phyloP scores from a whole-genome alignment of 35 echinoderm and acorn worm species.

The Diadema setosum region DNA sequence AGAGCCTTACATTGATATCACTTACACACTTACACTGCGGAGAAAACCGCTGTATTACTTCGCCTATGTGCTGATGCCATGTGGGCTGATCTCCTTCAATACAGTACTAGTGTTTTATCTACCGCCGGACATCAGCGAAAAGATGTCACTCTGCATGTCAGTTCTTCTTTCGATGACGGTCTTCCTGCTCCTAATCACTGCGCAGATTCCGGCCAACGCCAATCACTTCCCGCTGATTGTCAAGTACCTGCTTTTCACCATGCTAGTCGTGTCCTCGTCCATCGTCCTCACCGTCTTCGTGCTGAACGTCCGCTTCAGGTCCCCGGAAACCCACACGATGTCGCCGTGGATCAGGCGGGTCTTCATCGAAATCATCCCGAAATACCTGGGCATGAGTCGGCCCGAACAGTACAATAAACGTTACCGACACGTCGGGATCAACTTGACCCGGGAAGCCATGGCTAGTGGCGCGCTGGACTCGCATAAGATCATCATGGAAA shows the following conservation, averaged over 20 bases:
- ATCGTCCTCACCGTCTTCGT: constrained; percentile 90
- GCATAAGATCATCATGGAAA: constrained; percentile 78
- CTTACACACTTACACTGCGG: constrained; percentile 57
- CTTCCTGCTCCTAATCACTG: constrained; percentile 83
- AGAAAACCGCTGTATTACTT: constrained; percentile 95
- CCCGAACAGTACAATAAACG: constrained; percentile 63
- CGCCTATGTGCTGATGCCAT: constrained; percentile 87
- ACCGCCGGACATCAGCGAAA: constrained; percentile 90
- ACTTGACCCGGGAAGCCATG: constrained; percentile 64
- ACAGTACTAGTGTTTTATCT: constrained; percentile 96
- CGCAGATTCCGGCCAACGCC: constrained; percentile 93
- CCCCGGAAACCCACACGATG: constrained; percentile 90
- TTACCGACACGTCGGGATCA: constrained; percentile 71
- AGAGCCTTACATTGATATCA: constrained; percentile 76
- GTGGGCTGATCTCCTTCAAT: constrained; percentile 91
- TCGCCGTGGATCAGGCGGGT: constrained; percentile 60
- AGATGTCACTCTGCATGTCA: constrained; percentile 88
- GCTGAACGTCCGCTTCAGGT: constrained; percentile 85
- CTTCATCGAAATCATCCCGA: constrained; percentile 74
- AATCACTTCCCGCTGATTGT: constrained; percentile 93
- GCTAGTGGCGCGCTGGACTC: constrained; percentile 26
- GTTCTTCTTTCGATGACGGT: constrained; percentile 89
- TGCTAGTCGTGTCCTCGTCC: constrained; percentile 89
- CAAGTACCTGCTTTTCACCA: constrained; percentile 95
- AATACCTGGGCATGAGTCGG: constrained; percentile 82